Percentiles rank a stretch among this genome's conserved stretches.
Evolutionary conservation across 2,113 vertebrate genomes (phyloP).

Genomic region (Amia ocellicauda): DNA sequence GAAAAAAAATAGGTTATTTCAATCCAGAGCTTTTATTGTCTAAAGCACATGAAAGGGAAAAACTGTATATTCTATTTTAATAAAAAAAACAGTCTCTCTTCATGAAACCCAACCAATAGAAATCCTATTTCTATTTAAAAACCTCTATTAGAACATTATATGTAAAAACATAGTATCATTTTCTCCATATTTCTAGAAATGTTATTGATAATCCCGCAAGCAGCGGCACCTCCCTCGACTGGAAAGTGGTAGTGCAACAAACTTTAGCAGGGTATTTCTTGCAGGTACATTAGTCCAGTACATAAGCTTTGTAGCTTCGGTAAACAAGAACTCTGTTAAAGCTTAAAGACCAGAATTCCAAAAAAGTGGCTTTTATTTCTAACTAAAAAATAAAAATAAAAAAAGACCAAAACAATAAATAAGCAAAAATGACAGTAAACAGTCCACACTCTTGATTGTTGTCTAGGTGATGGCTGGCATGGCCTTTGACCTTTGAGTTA

Average conservation of each 20-base stretch:
- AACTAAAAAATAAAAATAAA: constrained; percentile 52
- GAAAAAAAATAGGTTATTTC: constrained; percentile 76
- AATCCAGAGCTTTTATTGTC: constrained; percentile 55
- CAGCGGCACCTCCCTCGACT: constrained; percentile 74
- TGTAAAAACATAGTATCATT: constrained; percentile 69
- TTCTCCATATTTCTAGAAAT: constrained; percentile 45
- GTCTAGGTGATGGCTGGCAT: constrained; percentile 61
- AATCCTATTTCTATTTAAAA: constrained; percentile 80
- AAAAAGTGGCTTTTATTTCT: constrained; percentile 62
- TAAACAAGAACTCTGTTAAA: constrained; percentile 72
- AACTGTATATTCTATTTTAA: constrained; percentile 25
- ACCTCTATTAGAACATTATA: constrained; percentile 74
- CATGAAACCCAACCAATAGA: constrained; percentile 44
- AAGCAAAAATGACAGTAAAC: constrained; percentile 71
- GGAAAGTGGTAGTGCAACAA: constrained; percentile 96
- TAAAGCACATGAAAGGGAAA: constrained; percentile 8
- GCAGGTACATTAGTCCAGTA: constrained; percentile 69
- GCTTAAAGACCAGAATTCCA: constrained; percentile 43
- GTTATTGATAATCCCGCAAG: constrained; percentile 61
- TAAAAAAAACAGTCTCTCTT: constrained; percentile 38
- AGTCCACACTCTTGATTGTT: constrained; percentile 60
- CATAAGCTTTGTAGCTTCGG: constrained; percentile 64
- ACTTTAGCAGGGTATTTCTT: constrained; percentile 62
- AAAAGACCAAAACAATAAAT: constrained; percentile 73
- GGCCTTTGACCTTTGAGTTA: constrained; percentile 60